These are phyloP conservation scores for Psilopsiagon aymara DNA, from an alignment of 2,113 vertebrate species.

Conservation along the genomic window DNA sequence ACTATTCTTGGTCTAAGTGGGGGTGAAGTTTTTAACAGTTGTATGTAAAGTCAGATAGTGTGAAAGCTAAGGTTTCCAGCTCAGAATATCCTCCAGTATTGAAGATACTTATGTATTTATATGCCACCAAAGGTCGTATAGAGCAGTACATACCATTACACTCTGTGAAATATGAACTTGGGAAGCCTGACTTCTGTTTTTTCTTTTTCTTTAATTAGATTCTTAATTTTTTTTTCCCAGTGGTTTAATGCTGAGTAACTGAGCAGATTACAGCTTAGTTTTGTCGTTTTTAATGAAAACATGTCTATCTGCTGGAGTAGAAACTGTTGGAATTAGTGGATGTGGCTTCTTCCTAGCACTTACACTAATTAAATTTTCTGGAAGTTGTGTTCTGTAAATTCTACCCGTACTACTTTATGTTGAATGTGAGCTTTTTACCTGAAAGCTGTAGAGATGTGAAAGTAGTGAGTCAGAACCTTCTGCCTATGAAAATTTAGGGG, in stretches of 20 bases:
- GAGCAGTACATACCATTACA: background rate
- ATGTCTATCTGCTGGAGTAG: background rate
- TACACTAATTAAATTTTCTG: background rate
- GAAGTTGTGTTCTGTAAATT: background rate
- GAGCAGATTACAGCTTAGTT: background rate
- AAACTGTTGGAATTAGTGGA: background rate
- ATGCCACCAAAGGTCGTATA: background rate
- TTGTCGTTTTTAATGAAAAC: background rate
- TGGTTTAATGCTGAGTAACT: background rate
- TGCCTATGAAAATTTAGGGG: background rate
- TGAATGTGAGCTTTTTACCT: background rate
- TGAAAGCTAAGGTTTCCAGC: background rate
- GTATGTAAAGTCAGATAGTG: background rate
- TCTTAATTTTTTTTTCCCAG: background rate
- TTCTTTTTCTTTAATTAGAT: background rate
- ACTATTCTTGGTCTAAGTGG: background rate
- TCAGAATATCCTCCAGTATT: background rate
- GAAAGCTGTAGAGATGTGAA: background rate
- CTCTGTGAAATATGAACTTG: background rate
- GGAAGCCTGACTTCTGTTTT: background rate
- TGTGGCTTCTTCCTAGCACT: background rate
- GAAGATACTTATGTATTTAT: background rate
- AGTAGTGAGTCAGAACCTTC: background rate
- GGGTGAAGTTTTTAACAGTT: background rate
- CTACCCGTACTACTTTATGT: background rate